Conservation (phyloP, 1,140 invertebrate species). For the Lethrus apterus region DNA sequence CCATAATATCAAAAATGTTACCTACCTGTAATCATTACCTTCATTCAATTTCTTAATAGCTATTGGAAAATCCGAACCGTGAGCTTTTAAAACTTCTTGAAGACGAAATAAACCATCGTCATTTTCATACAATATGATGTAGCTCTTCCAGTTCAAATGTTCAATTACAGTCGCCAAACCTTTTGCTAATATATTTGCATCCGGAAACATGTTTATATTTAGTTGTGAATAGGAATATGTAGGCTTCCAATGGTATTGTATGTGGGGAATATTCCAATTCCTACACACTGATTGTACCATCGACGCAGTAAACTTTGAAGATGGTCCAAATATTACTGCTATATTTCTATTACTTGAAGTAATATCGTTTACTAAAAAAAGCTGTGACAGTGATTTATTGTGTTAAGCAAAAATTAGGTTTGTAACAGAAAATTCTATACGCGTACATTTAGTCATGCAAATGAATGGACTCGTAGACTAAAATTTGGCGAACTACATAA, state of each 20-base stretch:
- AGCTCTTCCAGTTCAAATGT: constrained; percentile 69
- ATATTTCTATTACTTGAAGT: constrained; percentile 49
- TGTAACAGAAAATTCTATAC: no score
- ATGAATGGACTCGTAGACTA: no score
- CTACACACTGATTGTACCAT: constrained; percentile 65
- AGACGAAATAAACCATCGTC: constrained; percentile 70
- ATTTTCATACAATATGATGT: constrained; percentile 77
- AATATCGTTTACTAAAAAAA: constrained; percentile 46
- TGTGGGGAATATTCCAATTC: constrained; percentile 62
- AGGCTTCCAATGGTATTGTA: constrained; percentile 58
- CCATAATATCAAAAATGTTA: not conserved
- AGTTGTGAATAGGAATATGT: constrained; percentile 37
- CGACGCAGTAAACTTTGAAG: constrained; percentile 47
- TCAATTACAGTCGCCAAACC: constrained; percentile 66
- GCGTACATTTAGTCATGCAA: no score
- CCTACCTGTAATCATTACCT: constrained; percentile 52
- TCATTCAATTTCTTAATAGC: constrained; percentile 52
- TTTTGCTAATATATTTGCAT: constrained; percentile 58
- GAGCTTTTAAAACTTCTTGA: constrained; percentile 72
- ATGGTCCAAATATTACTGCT: constrained; percentile 70
- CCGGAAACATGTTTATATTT: constrained; percentile 67
- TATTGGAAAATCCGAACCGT: constrained; percentile 49
- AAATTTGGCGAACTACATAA: no score
- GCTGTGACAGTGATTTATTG: no score
- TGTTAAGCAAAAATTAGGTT: no score